phyloP scores from a whole-genome alignment of 2,113 vertebrate species.

The Sula dactylatra region DNA sequence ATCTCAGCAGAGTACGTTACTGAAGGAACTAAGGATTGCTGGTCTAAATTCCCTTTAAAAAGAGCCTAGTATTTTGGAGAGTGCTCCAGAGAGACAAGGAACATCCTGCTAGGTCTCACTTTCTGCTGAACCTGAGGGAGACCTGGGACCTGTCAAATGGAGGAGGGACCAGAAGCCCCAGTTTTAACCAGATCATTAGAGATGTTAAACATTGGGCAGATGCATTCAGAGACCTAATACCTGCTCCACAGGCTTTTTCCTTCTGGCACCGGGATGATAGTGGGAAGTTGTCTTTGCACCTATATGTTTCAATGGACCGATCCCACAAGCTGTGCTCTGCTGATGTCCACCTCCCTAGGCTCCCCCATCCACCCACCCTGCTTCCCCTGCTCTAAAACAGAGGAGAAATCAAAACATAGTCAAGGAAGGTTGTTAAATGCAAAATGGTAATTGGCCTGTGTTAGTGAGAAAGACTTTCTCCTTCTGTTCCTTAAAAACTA shows the following conservation, averaged over 20 bases:
- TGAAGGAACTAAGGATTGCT: not conserved
- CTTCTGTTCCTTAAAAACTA: not conserved
- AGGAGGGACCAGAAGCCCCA: not conserved
- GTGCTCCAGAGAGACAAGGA: not conserved
- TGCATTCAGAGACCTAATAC: not conserved
- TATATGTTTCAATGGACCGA: not conserved
- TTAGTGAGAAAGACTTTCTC: not conserved
- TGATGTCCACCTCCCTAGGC: not conserved
- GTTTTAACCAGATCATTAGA: not conserved
- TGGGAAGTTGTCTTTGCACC: not conserved
- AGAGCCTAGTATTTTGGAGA: not conserved
- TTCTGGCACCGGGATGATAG: rapidly evolving
- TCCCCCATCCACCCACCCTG: not conserved
- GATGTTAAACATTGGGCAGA: not conserved
- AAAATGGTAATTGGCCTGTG: not conserved
- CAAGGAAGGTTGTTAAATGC: not conserved
- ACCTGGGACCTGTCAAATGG: not conserved
- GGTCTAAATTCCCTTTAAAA: not conserved
- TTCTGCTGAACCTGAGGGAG: not conserved
- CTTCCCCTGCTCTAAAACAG: not conserved
- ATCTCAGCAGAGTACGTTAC: not conserved
- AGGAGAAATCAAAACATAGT: not conserved
- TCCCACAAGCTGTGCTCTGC: not conserved
- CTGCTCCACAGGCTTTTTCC: not conserved
- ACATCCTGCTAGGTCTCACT: not conserved